Percentiles rank a stretch among this genome's conserved stretches.
phyloP scores from a whole-genome alignment of 2,888 invertebrate species.

The Lycia hirtaria region DNA sequence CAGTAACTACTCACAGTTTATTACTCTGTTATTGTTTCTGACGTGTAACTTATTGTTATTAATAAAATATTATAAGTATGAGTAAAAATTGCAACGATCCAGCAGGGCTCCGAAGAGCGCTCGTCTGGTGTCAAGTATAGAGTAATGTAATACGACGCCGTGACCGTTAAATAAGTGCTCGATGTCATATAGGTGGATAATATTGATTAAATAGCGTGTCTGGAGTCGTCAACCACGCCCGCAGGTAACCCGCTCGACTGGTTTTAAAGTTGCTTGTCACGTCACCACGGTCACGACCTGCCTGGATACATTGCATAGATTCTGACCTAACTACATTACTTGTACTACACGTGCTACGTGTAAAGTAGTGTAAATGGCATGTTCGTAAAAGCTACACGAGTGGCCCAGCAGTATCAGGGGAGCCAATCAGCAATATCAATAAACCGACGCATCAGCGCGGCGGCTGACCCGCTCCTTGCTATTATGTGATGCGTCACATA shows the following conservation, averaged over 20 bases:
- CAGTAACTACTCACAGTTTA: too few relatives aligned
- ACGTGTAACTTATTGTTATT: too few relatives aligned
- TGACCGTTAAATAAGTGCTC: not conserved
- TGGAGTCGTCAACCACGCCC: not conserved
- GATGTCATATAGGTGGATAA: not conserved
- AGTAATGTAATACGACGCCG: not conserved
- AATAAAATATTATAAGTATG: too few relatives aligned
- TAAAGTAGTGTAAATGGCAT: not conserved
- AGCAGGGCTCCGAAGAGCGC: not conserved
- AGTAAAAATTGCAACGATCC: too few relatives aligned
- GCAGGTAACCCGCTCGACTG: not conserved
- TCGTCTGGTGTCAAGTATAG: not conserved
- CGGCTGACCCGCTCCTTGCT: not conserved
- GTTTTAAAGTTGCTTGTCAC: not conserved
- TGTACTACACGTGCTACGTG: not conserved
- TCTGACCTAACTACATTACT: not conserved
- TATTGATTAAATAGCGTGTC: not conserved
- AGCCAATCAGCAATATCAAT: conserved; percentile 1
- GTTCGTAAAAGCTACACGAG: not conserved
- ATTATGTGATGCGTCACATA: not conserved
- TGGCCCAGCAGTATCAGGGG: not conserved
- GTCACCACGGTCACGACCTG: not conserved
- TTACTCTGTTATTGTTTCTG: too few relatives aligned
- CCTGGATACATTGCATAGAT: not conserved
- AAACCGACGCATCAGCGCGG: not conserved